Conservation (phyloP, 2,797 vertebrate species). For the Setipinna tenuifilis region DNA sequence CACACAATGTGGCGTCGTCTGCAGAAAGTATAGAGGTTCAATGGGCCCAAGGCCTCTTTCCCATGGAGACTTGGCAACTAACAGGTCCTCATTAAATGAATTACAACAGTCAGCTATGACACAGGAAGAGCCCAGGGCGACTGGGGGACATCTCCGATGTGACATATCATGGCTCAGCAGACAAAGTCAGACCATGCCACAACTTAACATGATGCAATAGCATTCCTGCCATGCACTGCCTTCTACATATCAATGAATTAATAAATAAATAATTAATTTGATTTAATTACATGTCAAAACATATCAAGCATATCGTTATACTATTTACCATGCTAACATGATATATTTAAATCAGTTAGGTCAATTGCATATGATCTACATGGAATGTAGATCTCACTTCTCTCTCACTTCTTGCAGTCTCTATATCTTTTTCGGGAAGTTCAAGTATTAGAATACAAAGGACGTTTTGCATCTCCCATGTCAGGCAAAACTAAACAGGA, state of each 20-base stretch:
- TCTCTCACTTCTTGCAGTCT: neutral
- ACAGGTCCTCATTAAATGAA: constrained; percentile 48
- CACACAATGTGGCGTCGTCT: neutral
- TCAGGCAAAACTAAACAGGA: neutral
- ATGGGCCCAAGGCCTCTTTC: constrained; percentile 25
- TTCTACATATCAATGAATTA: neutral
- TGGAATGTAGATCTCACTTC: neutral
- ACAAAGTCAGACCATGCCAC: neutral
- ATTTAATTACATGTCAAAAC: constrained; percentile 22
- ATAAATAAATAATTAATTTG: neutral
- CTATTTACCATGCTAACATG: neutral
- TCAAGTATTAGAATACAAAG: neutral
- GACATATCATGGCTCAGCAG: constrained; percentile 23
- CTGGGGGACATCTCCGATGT: constrained; percentile 18
- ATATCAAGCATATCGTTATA: constrained; percentile 15
- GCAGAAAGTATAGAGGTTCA: neutral
- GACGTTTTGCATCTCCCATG: neutral
- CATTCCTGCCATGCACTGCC: neutral
- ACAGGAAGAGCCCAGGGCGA: constrained; percentile 26
- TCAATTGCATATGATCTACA: neutral
- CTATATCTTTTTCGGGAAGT: neutral
- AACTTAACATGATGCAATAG: neutral
- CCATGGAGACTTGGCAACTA: neutral
- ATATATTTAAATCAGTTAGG: neutral
- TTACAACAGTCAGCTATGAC: constrained; percentile 26